Evolutionary conservation across 2,113 vertebrate genomes (phyloP).

Genomic region (Fregata magnificens): DNA sequence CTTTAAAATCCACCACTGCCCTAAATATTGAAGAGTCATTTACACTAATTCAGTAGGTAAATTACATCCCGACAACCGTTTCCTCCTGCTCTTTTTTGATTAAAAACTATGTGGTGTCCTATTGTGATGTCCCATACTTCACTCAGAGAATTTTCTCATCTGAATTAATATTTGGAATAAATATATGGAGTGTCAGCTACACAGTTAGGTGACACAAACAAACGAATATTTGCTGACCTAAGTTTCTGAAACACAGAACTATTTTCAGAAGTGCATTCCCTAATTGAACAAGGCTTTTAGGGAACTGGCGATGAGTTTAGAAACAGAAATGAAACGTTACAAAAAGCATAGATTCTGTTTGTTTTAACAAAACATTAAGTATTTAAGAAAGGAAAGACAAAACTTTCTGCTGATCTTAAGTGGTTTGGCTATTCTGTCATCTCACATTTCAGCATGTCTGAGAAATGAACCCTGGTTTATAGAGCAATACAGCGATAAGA

Average conservation of each 20-base stretch:
- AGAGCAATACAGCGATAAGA: neutral
- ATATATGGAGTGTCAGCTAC: neutral
- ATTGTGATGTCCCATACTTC: neutral
- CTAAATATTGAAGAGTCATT: neutral
- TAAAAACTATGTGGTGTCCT: neutral
- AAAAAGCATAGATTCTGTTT: neutral
- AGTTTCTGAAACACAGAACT: neutral
- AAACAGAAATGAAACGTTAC: neutral
- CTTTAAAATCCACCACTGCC: neutral
- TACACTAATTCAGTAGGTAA: neutral
- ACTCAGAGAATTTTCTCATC: neutral
- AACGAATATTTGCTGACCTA: neutral
- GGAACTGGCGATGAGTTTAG: neutral
- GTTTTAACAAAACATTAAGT: neutral
- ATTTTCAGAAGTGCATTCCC: neutral
- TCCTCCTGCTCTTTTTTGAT: neutral
- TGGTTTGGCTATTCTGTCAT: neutral
- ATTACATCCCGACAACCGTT: neutral
- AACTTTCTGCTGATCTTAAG: neutral
- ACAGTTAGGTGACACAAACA: neutral
- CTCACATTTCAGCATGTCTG: neutral
- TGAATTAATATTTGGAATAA: neutral
- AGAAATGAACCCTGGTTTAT: neutral
- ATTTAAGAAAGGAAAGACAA: neutral
- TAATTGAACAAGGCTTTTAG: neutral